A percentile compares a stretch with the other conserved stretches of the same genome.
phyloP scores from a whole-genome alignment of 2,797 vertebrate species.

The Okamejei kenojei region DNA sequence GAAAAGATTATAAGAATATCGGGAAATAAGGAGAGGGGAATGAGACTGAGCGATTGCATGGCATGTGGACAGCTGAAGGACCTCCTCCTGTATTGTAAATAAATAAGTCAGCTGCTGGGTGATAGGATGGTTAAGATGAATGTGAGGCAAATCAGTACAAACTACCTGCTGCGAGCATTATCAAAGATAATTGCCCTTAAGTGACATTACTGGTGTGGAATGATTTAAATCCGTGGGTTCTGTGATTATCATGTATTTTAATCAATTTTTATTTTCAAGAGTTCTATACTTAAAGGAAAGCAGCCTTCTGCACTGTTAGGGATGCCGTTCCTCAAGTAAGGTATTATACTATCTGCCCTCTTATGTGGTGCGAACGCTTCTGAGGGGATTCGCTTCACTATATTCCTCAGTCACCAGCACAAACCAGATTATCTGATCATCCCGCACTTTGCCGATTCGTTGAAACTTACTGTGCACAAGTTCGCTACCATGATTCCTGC shows the following conservation, averaged over 20 bases:
- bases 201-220: neutral
- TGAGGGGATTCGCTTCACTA: neutral
- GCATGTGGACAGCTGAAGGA: too few relatives aligned
- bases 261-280: neutral
- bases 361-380: neutral
- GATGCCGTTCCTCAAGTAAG: neutral
- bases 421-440: neutral
- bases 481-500: neutral
- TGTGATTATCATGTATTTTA: neutral
- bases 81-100: too few relatives aligned
- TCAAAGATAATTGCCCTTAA: neutral
- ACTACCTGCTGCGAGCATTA: neutral
- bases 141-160: neutral
- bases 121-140: too few relatives aligned
- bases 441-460: neutral
- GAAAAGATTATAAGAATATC: too few relatives aligned
- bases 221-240: neutral
- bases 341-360: neutral
- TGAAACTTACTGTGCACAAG: neutral
- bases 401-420: neutral
- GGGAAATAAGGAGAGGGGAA: too few relatives aligned
- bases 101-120: too few relatives aligned
- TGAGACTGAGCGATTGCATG: too few relatives aligned
- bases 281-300: neutral
- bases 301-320: too few relatives aligned